Base-by-base conservation (phyloP, 2,888 invertebrate genomes). In the Limnephilus auricula region DNA sequence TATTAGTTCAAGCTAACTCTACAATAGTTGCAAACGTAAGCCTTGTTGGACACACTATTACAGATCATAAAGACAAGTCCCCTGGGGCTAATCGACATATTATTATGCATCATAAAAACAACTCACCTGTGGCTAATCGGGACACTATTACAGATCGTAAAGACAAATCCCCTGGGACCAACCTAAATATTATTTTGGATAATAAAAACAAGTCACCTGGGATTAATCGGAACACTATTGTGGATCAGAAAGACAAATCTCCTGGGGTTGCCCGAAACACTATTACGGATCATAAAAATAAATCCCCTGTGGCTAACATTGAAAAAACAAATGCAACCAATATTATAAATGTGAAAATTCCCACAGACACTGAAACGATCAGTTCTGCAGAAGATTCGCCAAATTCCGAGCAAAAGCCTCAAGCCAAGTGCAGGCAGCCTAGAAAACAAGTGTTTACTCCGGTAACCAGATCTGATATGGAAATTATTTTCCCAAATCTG, bases 381-480 rank as follows among this genome's bases (percentile, higher is more conserved):
- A 95, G 95, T 87, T 90, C 94, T 13, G 93, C 93, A 18, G 94
- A 94, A 79, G 94, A 94, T 79, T 91, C 89, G 0, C 95, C 95
- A 93, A 93, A 93, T 18, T 94, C 94, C 91, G 95, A 92, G 45
- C 88, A 86, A 34, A 45, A 90, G 12, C 90, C 89, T 25, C 90
- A 91, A 84, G 50, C 80, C 15, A 93, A 96, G 94, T 94, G 94
- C 40, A 95, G 95, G 94, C 96, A 96, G 94, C 96, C 95, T 93
- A 94, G 96, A 93, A 96, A 96, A 94, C 96, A 96, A 94, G 95
- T 96, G 45, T 93, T 96, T 37, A 96, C 95, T 45, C 95, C 96
- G 0, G 96, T 96, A 3, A 95, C 95, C 80, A 94, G 94, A 79
- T 95, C 96, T 6, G 96, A 96, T 83, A 93, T 96, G 90, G 96